These are phyloP conservation scores for Rhadinocentrus ornatus DNA, from an alignment of 2,797 vertebrate genomes.

Conservation along the genomic window DNA sequence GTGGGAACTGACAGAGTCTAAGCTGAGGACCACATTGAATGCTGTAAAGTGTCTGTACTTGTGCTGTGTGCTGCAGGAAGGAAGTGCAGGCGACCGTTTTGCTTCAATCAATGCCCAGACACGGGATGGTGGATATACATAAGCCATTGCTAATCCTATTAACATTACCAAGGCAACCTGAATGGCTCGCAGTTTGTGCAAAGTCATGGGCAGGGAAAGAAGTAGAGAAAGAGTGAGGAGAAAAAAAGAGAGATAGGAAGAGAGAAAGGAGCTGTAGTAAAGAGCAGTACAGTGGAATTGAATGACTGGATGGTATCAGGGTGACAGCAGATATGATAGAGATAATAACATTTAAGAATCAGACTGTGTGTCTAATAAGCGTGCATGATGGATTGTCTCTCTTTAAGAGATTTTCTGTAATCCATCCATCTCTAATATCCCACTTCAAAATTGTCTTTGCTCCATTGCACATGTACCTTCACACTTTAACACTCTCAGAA, in stretches of 20 bases:
- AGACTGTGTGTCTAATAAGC: constrained; percentile 78
- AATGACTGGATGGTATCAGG: constrained; percentile 64
- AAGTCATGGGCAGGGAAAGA: constrained; percentile 70
- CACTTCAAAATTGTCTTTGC: constrained; percentile 76
- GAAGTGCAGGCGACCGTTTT: constrained; percentile 72
- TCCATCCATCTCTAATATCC: constrained; percentile 83
- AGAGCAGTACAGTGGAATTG: constrained; percentile 43
- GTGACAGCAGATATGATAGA: constrained; percentile 73
- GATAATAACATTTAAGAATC: constrained; percentile 72
- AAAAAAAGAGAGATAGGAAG: constrained; percentile 25
- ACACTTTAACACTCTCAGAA: constrained; percentile 19
- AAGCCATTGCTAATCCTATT: constrained; percentile 84
- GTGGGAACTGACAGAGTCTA: constrained; percentile 51
- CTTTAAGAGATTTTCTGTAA: constrained; percentile 80
- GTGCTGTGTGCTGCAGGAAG: constrained; percentile 65
- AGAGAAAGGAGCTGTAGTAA: constrained; percentile 25
- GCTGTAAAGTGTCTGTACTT: constrained; percentile 59
- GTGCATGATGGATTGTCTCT: constrained; percentile 81
- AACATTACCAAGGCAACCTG: constrained; percentile 84
- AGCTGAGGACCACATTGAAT: constrained; percentile 63
- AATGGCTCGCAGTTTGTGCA: constrained; percentile 75
- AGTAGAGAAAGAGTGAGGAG: constrained; percentile 27
- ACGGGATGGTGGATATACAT: constrained; percentile 80
- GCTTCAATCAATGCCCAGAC: constrained; percentile 83
- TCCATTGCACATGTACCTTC: constrained; percentile 64